Percentiles rank a stretch among this genome's conserved stretches.
Evolutionary conservation across 2,888 invertebrate genomes (phyloP).

Genomic region (Phengaris alcon): DNA sequence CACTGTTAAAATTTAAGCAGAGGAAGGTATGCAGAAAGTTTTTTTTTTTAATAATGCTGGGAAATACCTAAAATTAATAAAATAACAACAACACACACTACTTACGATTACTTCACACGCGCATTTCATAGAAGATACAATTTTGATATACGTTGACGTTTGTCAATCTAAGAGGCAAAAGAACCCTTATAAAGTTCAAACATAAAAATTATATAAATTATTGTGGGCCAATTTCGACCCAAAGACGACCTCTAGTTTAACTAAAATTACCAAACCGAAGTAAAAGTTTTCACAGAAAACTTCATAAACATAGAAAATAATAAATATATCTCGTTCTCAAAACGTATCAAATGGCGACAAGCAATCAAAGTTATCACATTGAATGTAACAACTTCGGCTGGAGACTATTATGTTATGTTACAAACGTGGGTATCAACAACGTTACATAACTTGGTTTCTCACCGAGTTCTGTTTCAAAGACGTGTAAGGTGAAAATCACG

Average conservation of each 20-base stretch:
- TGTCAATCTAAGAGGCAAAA: no score
- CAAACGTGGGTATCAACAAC: neutral
- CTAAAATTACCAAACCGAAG: neutral
- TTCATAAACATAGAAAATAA: constrained; percentile 20
- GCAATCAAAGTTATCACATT: constrained; percentile 28
- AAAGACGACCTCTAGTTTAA: neutral
- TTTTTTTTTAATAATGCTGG: no score
- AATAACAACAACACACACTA: no score
- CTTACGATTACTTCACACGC: no score
- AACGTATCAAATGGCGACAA: constrained; percentile 22
- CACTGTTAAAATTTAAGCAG: no score
- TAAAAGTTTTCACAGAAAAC: neutral
- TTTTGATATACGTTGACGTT: no score
- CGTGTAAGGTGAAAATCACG: constrained; percentile 4
- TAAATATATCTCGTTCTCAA: neutral
- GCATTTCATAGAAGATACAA: no score
- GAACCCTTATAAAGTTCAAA: no score
- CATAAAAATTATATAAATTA: no score
- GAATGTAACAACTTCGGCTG: constrained; percentile 13
- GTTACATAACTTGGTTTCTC: constrained; percentile 5
- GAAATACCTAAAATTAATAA: no score
- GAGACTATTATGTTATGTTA: constrained; percentile 22
- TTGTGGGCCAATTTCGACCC: no score
- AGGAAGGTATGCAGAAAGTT: no score
- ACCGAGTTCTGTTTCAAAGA: neutral